Conservation (phyloP, 2,797 vertebrate species). For the Diceros bicornis region DNA sequence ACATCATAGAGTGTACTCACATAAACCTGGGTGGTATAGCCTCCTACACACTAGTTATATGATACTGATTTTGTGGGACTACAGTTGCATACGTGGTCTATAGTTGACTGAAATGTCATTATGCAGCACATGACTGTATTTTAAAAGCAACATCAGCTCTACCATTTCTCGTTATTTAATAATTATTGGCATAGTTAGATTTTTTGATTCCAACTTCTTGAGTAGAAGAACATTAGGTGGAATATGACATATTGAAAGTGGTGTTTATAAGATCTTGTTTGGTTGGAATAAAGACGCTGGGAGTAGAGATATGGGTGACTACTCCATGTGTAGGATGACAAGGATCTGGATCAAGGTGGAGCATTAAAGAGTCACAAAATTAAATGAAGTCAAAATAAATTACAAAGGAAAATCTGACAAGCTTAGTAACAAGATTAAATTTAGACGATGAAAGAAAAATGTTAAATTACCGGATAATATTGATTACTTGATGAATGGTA, state of each 20-base stretch:
- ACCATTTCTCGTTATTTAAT: neutral
- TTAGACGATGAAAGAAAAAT: neutral
- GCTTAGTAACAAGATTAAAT: neutral
- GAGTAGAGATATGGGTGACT: neutral
- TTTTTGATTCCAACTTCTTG: neutral
- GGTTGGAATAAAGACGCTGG: neutral
- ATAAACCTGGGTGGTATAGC: too few relatives aligned
- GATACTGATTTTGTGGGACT: too few relatives aligned
- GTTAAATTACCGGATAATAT: neutral
- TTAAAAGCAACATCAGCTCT: neutral
- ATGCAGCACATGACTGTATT: neutral
- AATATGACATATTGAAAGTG: neutral
- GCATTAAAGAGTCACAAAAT: neutral
- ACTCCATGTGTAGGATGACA: neutral
- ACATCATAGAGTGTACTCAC: too few relatives aligned
- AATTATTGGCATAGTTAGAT: conserved; percentile 25
- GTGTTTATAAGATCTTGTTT: neutral
- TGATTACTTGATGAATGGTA: neutral
- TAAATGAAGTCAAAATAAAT: neutral
- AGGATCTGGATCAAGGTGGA: neutral
- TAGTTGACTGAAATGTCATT: too few relatives aligned
- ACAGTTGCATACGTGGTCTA: too few relatives aligned
- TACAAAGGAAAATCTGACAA: neutral
- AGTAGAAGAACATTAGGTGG: neutral
- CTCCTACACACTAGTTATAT: too few relatives aligned